These are phyloP conservation scores for Uria aalge DNA, from an alignment of 2,113 vertebrate genomes.

Conservation along the genomic window DNA sequence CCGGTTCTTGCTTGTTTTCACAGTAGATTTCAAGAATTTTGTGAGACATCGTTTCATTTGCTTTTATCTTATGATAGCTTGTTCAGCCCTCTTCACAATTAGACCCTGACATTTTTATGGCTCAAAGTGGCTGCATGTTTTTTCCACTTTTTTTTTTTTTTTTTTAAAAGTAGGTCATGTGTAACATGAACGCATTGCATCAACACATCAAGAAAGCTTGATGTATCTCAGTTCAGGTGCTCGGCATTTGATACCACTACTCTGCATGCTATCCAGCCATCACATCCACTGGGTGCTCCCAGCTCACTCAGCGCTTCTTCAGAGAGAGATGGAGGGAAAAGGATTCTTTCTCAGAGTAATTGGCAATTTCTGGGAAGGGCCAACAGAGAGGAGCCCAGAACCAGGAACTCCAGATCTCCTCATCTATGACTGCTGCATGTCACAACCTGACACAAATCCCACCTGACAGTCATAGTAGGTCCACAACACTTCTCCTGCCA, in stretches of 20 bases:
- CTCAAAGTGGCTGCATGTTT: background rate
- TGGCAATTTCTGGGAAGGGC: background rate
- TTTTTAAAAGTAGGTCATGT: background rate
- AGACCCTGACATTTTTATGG: slow-evolving; percentile 14
- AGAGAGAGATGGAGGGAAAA: background rate
- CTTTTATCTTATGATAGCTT: slow-evolving; percentile 42
- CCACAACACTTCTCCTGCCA: background rate
- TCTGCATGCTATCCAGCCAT: background rate
- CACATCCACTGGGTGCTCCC: background rate
- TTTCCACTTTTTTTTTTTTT: background rate
- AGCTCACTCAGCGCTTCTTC: background rate
- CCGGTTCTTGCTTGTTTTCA: slow-evolving; percentile 21
- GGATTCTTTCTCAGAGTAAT: background rate
- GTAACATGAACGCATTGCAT: background rate
- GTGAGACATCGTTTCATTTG: background rate
- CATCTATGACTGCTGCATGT: background rate
- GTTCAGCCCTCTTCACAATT: background rate
- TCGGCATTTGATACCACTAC: background rate
- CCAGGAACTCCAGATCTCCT: background rate
- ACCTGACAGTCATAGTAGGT: background rate
- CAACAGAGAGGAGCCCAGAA: background rate
- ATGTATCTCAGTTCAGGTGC: background rate
- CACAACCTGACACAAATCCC: background rate
- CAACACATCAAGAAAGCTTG: background rate
- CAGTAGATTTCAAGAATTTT: background rate